A percentile compares a stretch with the other conserved stretches of the same genome.
These are phyloP conservation scores for Psophia crepitans DNA, from an alignment of 2,113 vertebrate species.

Conservation along the genomic window DNA sequence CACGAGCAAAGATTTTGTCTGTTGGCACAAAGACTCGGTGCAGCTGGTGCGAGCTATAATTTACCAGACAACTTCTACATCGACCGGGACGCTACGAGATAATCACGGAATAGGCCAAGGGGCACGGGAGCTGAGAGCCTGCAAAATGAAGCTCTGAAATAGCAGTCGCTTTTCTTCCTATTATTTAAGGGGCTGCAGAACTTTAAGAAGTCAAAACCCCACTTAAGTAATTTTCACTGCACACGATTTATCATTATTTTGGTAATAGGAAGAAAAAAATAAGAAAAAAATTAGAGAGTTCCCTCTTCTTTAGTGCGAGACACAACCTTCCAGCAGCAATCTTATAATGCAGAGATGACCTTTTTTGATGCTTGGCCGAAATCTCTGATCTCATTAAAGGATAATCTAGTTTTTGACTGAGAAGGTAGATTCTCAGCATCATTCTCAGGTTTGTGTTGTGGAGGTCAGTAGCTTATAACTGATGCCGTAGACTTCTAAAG, in stretches of 20 bases:
- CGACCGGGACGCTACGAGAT: not conserved
- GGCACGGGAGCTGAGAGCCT: slow-evolving; percentile 4
- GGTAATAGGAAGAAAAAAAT: not conserved
- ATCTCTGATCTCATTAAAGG: slow-evolving; percentile 29
- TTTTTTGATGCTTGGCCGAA: slow-evolving; percentile 24
- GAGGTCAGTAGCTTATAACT: slow-evolving; percentile 36
- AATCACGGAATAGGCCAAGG: not conserved
- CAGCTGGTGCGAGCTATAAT: slow-evolving; percentile 29
- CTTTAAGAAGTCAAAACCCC: not conserved
- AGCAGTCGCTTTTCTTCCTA: not conserved
- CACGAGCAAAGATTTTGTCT: not conserved
- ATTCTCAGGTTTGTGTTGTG: not conserved
- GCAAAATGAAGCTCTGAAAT: not conserved
- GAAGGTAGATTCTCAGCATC: slow-evolving; percentile 19
- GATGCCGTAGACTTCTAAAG: not conserved
- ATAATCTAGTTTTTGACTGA: slow-evolving; percentile 53
- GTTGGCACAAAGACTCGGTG: slow-evolving; percentile 28
- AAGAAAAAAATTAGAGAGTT: not conserved
- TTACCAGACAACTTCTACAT: not conserved
- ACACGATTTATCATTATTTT: not conserved
- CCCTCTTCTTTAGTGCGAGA: not conserved
- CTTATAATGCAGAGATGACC: slow-evolving; percentile 15
- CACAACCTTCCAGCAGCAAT: slow-evolving; percentile 5
- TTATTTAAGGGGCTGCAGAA: slow-evolving; percentile 13
- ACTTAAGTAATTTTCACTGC: not conserved